These are phyloP conservation scores for Cantharis nigra DNA, from an alignment of 2,888 invertebrate genomes.

Conservation along the genomic window DNA sequence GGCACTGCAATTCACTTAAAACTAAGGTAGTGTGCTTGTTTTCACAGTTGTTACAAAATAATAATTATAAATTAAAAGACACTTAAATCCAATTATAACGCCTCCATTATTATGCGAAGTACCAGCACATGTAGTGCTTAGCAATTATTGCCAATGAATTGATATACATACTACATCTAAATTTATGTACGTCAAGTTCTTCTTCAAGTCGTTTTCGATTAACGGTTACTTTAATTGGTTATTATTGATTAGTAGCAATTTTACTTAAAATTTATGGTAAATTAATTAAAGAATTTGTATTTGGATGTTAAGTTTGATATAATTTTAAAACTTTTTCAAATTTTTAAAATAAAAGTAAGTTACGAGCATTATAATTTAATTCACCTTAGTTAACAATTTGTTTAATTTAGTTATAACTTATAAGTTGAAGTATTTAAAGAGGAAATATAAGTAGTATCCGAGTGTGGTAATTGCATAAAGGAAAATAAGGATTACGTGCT, in stretches of 20 bases:
- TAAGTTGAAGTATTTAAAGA: background rate
- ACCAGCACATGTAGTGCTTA: background rate
- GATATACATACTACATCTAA: background rate
- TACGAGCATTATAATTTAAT: background rate
- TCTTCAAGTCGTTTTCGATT: background rate
- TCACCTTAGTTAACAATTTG: background rate
- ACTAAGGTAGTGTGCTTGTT: background rate
- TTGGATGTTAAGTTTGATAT: too few relatives aligned
- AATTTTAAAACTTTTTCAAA: too few relatives aligned
- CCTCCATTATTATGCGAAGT: background rate
- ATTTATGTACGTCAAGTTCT: background rate
- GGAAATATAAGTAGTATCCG: too few relatives aligned
- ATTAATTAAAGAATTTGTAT: background rate
- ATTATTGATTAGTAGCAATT: background rate
- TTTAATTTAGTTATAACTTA: background rate
- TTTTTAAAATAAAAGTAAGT: background rate
- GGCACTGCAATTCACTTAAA: background rate
- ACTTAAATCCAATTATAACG: background rate
- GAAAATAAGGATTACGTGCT: background rate
- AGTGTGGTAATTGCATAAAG: background rate
- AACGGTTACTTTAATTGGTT: background rate
- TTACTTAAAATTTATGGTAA: background rate
- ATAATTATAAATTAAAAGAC: background rate
- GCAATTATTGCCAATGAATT: background rate
- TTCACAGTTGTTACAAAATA: background rate